Percentiles rank a stretch among this genome's conserved stretches.
Conservation (phyloP, 2,797 vertebrate genomes). For the Tapirus indicus region DNA sequence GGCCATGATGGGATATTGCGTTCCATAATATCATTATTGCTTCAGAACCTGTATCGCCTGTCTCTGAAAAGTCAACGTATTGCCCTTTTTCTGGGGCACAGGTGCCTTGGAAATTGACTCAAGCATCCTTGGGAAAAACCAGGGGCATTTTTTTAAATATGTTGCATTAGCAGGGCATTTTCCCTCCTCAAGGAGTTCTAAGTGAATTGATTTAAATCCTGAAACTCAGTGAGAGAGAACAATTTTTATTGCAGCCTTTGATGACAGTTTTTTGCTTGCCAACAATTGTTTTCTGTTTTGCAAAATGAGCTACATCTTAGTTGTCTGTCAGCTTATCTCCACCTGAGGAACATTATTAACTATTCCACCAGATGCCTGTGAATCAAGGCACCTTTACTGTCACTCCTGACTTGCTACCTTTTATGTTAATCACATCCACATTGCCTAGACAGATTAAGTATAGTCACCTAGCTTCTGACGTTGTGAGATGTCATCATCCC, state of each 20-base stretch:
- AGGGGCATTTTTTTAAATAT: neutral
- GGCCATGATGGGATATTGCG: neutral
- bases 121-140: neutral
- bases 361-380: neutral
- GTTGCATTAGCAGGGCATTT: neutral
- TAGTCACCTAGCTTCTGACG: neutral
- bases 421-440: neutral
- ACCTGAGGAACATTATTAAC: neutral
- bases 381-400: neutral
- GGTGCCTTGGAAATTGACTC: neutral
- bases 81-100: neutral
- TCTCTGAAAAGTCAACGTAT: neutral
- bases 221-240: neutral
- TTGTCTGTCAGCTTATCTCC: neutral
- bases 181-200: neutral
- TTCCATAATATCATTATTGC: neutral
- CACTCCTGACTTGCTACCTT: neutral
- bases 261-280: neutral
- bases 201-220: neutral
- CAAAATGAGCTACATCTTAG: neutral
- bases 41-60: neutral
- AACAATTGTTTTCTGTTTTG: neutral
- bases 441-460: neutral
- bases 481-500: neutral
- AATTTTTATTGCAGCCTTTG: neutral